Base-by-base conservation (phyloP, 2,113 vertebrate genomes). In the Odontesthes bonariensis region DNA sequence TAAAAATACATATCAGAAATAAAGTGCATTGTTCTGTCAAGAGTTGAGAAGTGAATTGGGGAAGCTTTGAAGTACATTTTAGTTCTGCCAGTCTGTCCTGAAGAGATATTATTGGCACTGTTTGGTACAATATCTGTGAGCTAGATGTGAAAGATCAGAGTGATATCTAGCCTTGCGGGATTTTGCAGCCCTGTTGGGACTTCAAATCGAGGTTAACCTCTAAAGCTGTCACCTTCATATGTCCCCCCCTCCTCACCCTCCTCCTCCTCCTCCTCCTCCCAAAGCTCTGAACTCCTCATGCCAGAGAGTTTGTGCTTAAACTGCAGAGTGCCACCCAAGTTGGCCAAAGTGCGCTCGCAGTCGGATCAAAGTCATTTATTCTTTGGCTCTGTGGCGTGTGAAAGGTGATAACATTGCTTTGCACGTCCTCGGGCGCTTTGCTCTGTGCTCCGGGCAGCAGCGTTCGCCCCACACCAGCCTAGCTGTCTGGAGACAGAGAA, bases 171-270 rank as follows among this genome's bases (percentile, higher is more conserved):
- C 85, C 89, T 83, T 75, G 77, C 8, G 89, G 89, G 90, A 84
- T 69, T 85, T 77, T 73, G 60, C 69, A 72, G 52, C 60, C 62
- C 88, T 40, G 57, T 53, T 27, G 90, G 85, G 89, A 88, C 76
- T 79, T 84, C 55, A 78, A 91, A 91, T 90, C 76, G 87, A 88
- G 89, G 89, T 91, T 92, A 91, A 91, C 90, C 91, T 91, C 90
- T 79, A 90, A 80, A 82, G 85, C 89, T 91, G 91, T 91, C 90
- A 91, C 91, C 90, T 92, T 92, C 91, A 91, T 87, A 84, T 88
- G 79, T 66, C 84, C 77, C 84, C 85, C 72, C 23, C 49, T 23
- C 31, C 62, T 5, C 4, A 4, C 35, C n/a, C 19, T 3, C 19
- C 61, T 19, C 44, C 75, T 40, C 46, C 78, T 20, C 49, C 62